These are phyloP conservation scores for Apotomis turbidana DNA, from an alignment of 2,888 invertebrate species.

Conservation along the genomic window DNA sequence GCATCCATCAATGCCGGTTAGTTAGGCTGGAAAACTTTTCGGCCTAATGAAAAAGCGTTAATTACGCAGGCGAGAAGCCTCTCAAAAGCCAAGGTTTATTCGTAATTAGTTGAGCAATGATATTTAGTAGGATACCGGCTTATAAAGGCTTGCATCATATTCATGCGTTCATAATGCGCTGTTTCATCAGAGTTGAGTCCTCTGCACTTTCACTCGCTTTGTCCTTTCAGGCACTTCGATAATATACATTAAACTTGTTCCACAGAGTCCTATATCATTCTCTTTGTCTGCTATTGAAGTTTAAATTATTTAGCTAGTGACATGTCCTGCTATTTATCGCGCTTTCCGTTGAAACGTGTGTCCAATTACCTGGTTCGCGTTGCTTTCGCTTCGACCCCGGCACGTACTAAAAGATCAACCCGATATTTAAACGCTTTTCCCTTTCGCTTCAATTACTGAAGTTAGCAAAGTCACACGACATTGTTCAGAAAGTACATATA, in stretches of 20 bases:
- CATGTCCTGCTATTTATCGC: conserved; percentile 20
- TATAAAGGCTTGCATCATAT: conserved; percentile 14
- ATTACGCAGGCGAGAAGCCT: conserved; percentile 20
- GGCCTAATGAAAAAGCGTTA: conserved; percentile 22
- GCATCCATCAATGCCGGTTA: conserved; percentile 27
- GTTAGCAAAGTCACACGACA: background rate
- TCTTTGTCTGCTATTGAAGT: background rate
- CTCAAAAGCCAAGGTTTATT: conserved; percentile 29
- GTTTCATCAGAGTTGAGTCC: conserved; percentile 8
- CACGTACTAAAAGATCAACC: conserved; percentile 41
- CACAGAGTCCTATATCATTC: conserved; percentile 9
- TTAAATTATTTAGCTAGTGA: background rate
- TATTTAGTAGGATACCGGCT: conserved; percentile 18
- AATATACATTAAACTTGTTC: conserved; percentile 12
- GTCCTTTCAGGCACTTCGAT: conserved; percentile 20
- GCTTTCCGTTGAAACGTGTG: conserved; percentile 25
- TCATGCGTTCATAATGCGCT: background rate
- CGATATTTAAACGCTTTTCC: conserved; percentile 29
- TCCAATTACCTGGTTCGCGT: conserved; percentile 22
- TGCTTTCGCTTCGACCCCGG: conserved; percentile 37
- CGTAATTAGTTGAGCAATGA: conserved; percentile 28
- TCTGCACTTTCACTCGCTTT: conserved; percentile 22
- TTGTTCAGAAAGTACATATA: background rate
- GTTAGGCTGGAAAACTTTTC: conserved; percentile 8
- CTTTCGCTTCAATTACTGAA: conserved; percentile 20